A percentile compares a stretch with the other conserved stretches of the same genome.
Evolutionary conservation across 2,888 invertebrate species (phyloP).

Genomic region (Pollenia labialis): DNA sequence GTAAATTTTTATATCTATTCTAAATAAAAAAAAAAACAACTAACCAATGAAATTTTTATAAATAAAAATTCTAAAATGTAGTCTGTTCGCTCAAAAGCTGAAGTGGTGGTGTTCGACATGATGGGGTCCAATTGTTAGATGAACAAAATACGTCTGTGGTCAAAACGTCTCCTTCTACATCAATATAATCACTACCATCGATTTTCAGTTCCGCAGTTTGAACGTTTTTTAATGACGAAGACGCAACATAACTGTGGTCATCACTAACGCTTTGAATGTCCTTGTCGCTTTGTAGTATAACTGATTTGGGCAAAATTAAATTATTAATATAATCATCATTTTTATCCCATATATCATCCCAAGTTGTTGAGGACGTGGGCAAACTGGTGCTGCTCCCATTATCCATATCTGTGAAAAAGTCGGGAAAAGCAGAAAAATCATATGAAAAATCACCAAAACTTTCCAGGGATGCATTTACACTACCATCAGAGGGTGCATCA

Average conservation of each 20-base stretch:
- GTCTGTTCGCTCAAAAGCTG: slow-evolving; percentile 76
- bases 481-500: slow-evolving; percentile 75
- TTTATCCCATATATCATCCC: slow-evolving; percentile 74
- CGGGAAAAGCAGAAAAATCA: slow-evolving; percentile 76
- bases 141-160: slow-evolving; percentile 86
- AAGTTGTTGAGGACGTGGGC: slow-evolving; percentile 54
- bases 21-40: slow-evolving; percentile 36
- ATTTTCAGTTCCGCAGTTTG: not conserved
- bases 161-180: slow-evolving; percentile 85
- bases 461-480: slow-evolving; percentile 41
- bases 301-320: slow-evolving; percentile 8
- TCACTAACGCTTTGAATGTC: slow-evolving; percentile 41
- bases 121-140: slow-evolving; percentile 85
- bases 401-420: slow-evolving; percentile 80
- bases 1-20: not conserved
- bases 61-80: slow-evolving; percentile 2
- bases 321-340: slow-evolving; percentile 54
- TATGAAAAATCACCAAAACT: slow-evolving; percentile 40
- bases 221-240: not conserved
- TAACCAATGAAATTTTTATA: slow-evolving; percentile 35
- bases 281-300: not conserved
- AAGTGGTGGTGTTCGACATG: slow-evolving; percentile 78
- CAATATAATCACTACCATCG: not conserved
- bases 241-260: slow-evolving; percentile 76
- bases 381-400: slow-evolving; percentile 3